These are phyloP conservation scores for Zophobas atratus DNA, from an alignment of 1,140 invertebrate genomes.

Conservation along the genomic window DNA sequence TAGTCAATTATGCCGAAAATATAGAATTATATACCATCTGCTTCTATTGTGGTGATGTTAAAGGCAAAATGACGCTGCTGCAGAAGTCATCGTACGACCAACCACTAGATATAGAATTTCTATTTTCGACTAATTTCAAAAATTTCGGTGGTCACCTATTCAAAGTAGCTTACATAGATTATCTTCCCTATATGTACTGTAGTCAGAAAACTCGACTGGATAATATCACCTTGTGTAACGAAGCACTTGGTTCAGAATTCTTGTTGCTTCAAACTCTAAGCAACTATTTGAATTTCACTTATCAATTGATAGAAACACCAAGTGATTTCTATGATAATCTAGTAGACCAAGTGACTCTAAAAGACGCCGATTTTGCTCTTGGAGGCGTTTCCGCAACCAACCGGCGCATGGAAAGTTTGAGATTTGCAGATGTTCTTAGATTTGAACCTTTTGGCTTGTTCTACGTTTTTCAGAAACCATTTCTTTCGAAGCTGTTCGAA, in stretches of 20 bases:
- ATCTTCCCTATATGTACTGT: neutral
- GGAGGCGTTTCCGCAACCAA: neutral
- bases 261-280: neutral
- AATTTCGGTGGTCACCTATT: neutral
- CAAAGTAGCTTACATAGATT: constrained; percentile 4
- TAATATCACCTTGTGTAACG: neutral
- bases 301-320: neutral
- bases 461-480: too few relatives aligned
- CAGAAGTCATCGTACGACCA: too few relatives aligned
- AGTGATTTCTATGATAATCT: neutral
- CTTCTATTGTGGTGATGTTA: constrained; percentile 1
- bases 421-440: too few relatives aligned
- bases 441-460: too few relatives aligned
- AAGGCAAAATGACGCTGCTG: neutral
- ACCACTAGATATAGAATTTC: neutral
- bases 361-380: neutral
- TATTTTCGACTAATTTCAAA: neutral
- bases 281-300: neutral
- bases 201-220: neutral
- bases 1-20: neutral
- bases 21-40: neutral
- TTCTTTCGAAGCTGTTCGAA: too few relatives aligned
- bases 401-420: too few relatives aligned
- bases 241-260: neutral
- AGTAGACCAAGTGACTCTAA: neutral